Percentiles rank a stretch among this genome's conserved stretches.
These are phyloP conservation scores for Cairina moschata DNA, from an alignment of 2,113 vertebrate genomes.

Conservation along the genomic window DNA sequence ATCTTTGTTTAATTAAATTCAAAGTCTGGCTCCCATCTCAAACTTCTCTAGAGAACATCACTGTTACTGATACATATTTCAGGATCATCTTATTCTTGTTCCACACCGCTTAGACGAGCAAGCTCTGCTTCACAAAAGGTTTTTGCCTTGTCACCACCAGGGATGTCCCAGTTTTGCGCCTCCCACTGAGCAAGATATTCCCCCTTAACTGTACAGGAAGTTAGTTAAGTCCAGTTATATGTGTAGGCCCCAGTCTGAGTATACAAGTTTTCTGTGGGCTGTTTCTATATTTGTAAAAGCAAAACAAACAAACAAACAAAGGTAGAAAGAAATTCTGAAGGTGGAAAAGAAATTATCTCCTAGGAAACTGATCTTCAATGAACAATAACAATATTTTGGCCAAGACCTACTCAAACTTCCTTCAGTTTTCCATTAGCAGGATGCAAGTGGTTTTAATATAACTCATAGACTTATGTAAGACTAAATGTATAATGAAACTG, in stretches of 20 bases:
- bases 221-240: fast-evolving
- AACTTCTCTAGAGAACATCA: neutral
- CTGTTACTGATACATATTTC: neutral
- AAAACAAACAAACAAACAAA: too few species aligned
- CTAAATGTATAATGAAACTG: neutral
- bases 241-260: neutral
- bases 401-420: neutral
- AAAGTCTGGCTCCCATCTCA: neutral
- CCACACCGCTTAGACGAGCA: neutral
- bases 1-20: neutral
- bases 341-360: neutral
- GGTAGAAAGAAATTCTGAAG: neutral
- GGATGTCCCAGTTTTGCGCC: neutral
- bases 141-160: neutral
- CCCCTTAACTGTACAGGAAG: neutral
- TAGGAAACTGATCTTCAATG: neutral
- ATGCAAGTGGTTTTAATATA: neutral
- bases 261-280: neutral
- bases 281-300: neutral
- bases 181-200: neutral
- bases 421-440: neutral
- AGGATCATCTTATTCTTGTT: neutral
- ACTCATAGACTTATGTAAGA: neutral
- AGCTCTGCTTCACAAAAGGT: neutral
- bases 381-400: neutral